Conservation (phyloP, 2,113 vertebrate species). For the Helogale parvula region DNA sequence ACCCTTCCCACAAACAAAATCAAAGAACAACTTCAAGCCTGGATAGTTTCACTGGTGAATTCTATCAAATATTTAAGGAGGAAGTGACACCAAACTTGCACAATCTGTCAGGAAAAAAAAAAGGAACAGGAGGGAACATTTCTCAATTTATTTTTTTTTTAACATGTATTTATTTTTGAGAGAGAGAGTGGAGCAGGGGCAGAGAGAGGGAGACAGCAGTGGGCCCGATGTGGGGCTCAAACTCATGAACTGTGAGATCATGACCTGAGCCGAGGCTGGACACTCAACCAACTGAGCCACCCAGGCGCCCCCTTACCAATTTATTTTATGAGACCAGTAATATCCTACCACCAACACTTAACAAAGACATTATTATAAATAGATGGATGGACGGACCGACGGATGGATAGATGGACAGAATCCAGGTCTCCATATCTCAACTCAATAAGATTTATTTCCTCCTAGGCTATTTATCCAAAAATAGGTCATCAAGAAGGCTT, state of each 20-base stretch:
- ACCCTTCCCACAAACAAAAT: neutral
- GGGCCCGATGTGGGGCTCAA: no score
- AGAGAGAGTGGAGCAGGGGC: no score
- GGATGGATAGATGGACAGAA: neutral
- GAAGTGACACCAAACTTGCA: neutral
- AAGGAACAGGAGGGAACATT: neutral
- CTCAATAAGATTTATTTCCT: neutral
- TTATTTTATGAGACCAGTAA: neutral
- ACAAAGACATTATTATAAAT: neutral
- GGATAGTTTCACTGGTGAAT: neutral
- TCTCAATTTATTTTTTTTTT: neutral
- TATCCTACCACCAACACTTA: neutral
- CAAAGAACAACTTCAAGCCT: neutral
- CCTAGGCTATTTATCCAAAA: neutral
- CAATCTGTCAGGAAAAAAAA: constrained; percentile 34
- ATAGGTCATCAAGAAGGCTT: neutral
- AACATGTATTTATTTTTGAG: no score
- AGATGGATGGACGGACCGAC: neutral
- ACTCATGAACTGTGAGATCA: no score
- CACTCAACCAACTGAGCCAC: no score
- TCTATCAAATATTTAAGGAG: constrained; percentile 27
- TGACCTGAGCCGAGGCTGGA: no score
- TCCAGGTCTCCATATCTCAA: neutral
- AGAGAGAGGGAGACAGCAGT: no score
- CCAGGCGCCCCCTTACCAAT: neutral